Conservation (phyloP, 2,797 vertebrate genomes). For the Okamejei kenojei region DNA sequence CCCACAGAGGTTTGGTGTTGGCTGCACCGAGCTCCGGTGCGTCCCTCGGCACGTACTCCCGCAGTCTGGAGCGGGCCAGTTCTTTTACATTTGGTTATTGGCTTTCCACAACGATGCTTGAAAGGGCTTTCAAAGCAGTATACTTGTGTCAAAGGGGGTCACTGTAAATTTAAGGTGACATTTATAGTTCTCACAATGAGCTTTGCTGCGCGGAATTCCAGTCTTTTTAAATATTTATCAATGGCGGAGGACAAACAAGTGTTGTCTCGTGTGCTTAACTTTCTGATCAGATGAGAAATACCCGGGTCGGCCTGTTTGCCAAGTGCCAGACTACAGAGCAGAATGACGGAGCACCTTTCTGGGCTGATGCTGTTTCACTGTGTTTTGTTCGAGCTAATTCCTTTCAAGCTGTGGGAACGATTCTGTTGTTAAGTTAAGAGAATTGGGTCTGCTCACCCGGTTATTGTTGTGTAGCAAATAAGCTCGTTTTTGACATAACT, state of each 20-base stretch:
- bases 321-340: background rate
- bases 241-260: constrained; percentile 7
- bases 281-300: background rate
- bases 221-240: constrained; percentile 36
- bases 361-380: background rate
- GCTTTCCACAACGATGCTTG: background rate
- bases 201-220: background rate
- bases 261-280: constrained; percentile 6
- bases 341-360: background rate
- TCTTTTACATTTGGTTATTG: background rate
- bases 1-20: too few species aligned
- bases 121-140: background rate
- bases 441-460: background rate
- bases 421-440: background rate
- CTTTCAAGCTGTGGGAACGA: constrained; percentile 13
- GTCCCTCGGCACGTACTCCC: too few species aligned
- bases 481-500: background rate
- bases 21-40: too few species aligned
- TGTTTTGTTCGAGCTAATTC: background rate
- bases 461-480: background rate
- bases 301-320: background rate
- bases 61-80: background rate
- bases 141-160: background rate
- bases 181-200: background rate
- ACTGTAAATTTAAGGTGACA: constrained; percentile 17